phyloP scores from a whole-genome alignment of 2,888 invertebrate genomes.

The Acleris cristana region DNA sequence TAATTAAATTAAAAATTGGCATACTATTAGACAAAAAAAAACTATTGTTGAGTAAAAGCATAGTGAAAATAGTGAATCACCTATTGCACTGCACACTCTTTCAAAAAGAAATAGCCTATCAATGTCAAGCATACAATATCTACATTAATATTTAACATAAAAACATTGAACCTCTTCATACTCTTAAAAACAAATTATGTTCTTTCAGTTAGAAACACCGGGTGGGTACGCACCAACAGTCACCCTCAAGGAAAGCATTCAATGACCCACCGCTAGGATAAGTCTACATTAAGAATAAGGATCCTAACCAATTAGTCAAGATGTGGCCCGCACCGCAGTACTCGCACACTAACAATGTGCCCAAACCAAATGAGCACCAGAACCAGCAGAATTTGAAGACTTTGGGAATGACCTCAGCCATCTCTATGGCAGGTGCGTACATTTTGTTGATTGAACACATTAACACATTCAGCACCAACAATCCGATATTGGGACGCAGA shows the following conservation, averaged over 20 bases:
- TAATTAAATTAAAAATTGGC: too few species aligned
- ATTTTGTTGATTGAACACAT: not conserved
- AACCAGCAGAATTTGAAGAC: conserved; percentile 86
- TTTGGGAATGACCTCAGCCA: conserved; percentile 97
- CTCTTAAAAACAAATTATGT: not conserved
- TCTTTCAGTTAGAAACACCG: conserved; percentile 15
- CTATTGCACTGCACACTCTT: too few species aligned
- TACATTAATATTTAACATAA: too few species aligned
- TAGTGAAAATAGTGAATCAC: too few species aligned
- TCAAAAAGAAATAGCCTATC: too few species aligned
- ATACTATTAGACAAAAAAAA: too few species aligned
- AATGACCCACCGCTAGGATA: conserved; percentile 53
- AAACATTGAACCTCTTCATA: too few species aligned
- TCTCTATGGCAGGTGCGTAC: conserved; percentile 90
- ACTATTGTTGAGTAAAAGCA: too few species aligned
- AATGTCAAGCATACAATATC: too few species aligned
- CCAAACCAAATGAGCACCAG: conserved; percentile 73
- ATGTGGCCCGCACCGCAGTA: conserved; percentile 84
- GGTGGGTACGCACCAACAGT: conserved; percentile 48
- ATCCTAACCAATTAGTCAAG: conserved; percentile 47
- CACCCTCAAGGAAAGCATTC: conserved; percentile 55
- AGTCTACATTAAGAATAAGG: conserved; percentile 34
- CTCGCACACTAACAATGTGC: conserved; percentile 65
- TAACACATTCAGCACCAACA: not conserved
- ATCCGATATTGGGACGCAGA: too few species aligned